Evolutionary conservation across 2,888 invertebrate genomes (phyloP).

Genomic region (Actias luna): DNA sequence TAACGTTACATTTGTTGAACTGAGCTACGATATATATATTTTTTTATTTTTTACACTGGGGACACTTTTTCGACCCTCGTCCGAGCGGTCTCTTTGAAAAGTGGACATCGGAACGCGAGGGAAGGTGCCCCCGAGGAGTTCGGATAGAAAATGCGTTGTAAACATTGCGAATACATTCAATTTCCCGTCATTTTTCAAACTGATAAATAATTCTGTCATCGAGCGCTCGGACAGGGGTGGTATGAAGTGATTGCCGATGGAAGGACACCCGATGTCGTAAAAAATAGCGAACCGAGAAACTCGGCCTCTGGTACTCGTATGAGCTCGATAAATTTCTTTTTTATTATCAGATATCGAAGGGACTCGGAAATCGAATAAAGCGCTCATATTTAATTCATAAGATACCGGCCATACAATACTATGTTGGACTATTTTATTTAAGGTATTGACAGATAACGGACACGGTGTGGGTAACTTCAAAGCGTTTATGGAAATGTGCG

Average conservation of each 20-base stretch:
- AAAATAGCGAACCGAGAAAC: conserved; percentile 77
- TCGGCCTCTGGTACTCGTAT: conserved; percentile 56
- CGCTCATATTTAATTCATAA: conserved; percentile 82
- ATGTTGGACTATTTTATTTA: conserved; percentile 78
- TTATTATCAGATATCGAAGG: conserved; percentile 82
- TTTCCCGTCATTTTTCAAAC: conserved; percentile 83
- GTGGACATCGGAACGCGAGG: conserved; percentile 82
- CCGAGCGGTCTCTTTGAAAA: conserved; percentile 82
- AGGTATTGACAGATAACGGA: conserved; percentile 75
- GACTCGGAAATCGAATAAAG: conserved; percentile 82
- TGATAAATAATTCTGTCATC: conserved; percentile 83
- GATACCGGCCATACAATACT: conserved; percentile 79
- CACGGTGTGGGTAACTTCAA: conserved; percentile 18
- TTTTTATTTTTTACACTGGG: conserved; percentile 80
- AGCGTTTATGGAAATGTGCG: conserved; percentile 12
- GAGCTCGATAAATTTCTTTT: conserved; percentile 81
- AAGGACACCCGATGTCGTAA: conserved; percentile 67
- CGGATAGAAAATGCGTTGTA: conserved; percentile 81
- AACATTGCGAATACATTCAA: conserved; percentile 83
- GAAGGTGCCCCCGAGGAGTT: conserved; percentile 79
- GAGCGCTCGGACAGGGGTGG: conserved; percentile 80
- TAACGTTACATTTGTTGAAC: conserved; percentile 67
- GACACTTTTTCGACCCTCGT: conserved; percentile 82
- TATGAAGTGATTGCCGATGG: conserved; percentile 81
- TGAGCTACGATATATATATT: conserved; percentile 76